Percentiles rank a stretch among this genome's conserved stretches.
Evolutionary conservation across 2,797 vertebrate genomes (phyloP).

Genomic region (Protosalanx chinensis): DNA sequence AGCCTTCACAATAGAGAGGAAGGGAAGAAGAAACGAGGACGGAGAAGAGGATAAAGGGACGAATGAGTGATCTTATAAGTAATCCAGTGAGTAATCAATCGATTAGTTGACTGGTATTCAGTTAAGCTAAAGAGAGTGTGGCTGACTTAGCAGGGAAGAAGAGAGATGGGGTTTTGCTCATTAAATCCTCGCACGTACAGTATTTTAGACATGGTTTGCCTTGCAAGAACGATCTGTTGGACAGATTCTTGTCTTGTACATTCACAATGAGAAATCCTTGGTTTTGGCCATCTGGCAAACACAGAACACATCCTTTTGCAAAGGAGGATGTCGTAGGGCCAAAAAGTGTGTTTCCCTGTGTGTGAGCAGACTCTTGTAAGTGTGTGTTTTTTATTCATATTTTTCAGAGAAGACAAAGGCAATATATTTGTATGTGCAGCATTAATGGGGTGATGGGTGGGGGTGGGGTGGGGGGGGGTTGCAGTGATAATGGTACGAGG

Average conservation of each 20-base stretch:
- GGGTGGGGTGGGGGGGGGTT: not conserved
- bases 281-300: constrained; percentile 38
- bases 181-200: constrained; percentile 23
- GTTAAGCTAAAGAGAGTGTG: not conserved
- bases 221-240: constrained; percentile 17
- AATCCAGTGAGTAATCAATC: not conserved
- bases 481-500: not conserved
- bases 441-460: not conserved
- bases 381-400: not conserved
- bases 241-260: constrained; percentile 28
- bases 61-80: not conserved
- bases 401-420: constrained; percentile 11
- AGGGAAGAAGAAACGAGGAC: constrained; percentile 7
- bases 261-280: constrained; percentile 22
- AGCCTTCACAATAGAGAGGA: constrained; percentile 13
- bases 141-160: not conserved
- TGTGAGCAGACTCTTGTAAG: no score
- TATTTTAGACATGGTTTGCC: constrained; percentile 16
- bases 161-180: not conserved
- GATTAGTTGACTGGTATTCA: not conserved
- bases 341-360: no score
- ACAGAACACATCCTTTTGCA: constrained; percentile 3
- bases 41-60: constrained; percentile 8
- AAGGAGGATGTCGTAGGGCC: no score
- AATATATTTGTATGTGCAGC: not conserved